A percentile compares a stretch with the other conserved stretches of the same genome.
These are phyloP conservation scores for Mallotus villosus DNA, from an alignment of 2,797 vertebrate genomes.

Conservation along the genomic window DNA sequence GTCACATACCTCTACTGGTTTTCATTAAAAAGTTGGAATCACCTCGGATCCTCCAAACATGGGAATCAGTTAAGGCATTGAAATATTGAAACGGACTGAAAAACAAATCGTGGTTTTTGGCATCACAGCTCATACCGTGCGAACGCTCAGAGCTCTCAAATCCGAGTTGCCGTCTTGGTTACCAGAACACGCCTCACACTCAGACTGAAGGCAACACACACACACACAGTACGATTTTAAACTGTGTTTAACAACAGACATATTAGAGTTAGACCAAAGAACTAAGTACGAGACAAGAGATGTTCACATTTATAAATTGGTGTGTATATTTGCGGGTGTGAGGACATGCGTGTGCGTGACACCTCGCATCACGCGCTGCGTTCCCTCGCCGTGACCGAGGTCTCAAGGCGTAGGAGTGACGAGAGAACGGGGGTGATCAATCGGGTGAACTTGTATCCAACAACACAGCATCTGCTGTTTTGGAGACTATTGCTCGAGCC, in stretches of 20 bases:
- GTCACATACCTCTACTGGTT: conserved; percentile 41
- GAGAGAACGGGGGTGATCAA: conserved; percentile 35
- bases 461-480: too few relatives aligned
- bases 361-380: too few relatives aligned
- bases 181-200: conserved; percentile 17
- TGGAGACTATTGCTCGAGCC: too few relatives aligned
- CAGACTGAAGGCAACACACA: conserved; percentile 11
- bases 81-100: conserved; percentile 32
- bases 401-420: conserved; percentile 24
- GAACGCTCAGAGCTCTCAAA: conserved; percentile 25
- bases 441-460: too few relatives aligned
- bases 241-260: too few relatives aligned
- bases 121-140: conserved; percentile 28
- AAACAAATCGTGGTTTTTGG: conserved; percentile 31
- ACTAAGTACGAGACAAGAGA: not conserved
- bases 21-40: conserved; percentile 47
- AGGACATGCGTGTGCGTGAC: not conserved
- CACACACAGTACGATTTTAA: not conserved
- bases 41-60: conserved; percentile 2
- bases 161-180: not conserved
- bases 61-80: conserved; percentile 24
- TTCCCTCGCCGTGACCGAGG: conserved; percentile 13
- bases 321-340: too few relatives aligned
- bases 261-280: not conserved
- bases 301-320: not conserved